Conservation (phyloP, 2,113 vertebrate genomes). For the Delphinapterus leucas region DNA sequence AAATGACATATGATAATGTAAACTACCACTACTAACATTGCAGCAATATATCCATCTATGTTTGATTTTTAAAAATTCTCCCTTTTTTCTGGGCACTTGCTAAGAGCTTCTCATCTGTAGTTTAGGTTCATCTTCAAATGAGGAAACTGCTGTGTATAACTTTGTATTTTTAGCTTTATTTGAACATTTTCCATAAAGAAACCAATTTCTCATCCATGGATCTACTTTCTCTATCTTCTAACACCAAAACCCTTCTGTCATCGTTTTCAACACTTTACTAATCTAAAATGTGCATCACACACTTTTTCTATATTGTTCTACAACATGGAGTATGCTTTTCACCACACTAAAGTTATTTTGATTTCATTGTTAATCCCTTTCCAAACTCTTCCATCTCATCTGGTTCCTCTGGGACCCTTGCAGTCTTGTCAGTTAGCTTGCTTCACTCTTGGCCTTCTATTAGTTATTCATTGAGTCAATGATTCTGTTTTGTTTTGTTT, state of each 20-base stretch:
- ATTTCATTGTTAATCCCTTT: neutral
- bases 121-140: neutral
- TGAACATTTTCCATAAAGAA: neutral
- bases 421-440: too few species aligned
- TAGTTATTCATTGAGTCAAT: neutral
- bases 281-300: too few species aligned
- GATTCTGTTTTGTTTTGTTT: neutral
- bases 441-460: neutral
- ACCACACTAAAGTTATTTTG: fast-evolving
- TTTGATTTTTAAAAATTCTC: neutral
- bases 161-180: neutral
- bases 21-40: neutral
- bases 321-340: fast-evolving
- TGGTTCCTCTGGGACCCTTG: fast-evolving
- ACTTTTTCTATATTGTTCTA: fast-evolving
- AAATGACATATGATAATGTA: neutral
- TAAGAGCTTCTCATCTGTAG: neutral
- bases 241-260: fast-evolving
- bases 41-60: fast-evolving
- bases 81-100: neutral
- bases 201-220: neutral
- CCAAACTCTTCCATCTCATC: too few species aligned
- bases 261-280: fast-evolving
- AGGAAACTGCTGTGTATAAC: neutral
- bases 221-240: too few species aligned